Conservation (phyloP, 2,113 vertebrate genomes). For the Proterorhinus semilunaris region DNA sequence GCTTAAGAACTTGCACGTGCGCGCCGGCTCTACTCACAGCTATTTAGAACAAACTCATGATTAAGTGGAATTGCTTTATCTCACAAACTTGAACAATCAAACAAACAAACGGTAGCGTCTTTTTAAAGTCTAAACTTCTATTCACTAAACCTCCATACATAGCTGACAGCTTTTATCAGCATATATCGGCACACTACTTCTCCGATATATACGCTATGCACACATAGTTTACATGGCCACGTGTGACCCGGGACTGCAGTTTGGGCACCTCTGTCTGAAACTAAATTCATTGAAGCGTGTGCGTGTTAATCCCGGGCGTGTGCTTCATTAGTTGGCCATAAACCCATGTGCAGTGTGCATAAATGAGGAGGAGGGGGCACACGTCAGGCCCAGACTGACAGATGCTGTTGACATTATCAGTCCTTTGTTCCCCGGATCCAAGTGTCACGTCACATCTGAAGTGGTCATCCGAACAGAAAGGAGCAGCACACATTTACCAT, state of each 20-base stretch:
- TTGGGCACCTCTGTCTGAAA: not conserved
- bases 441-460: constrained; percentile 62
- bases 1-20: too few relatives aligned
- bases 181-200: too few relatives aligned
- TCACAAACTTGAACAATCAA: too few relatives aligned
- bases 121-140: too few relatives aligned
- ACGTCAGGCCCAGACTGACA: constrained; percentile 63
- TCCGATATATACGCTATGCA: not conserved
- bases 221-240: not conserved
- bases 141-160: too few relatives aligned
- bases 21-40: too few relatives aligned
- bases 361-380: constrained; percentile 62
- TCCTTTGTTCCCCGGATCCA: constrained; percentile 69
- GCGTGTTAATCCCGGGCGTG: constrained; percentile 39
- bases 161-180: too few relatives aligned
- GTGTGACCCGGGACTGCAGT: not conserved
- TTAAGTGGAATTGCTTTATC: too few relatives aligned
- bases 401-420: constrained; percentile 66
- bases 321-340: constrained; percentile 64
- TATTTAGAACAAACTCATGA: too few relatives aligned
- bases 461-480: constrained; percentile 53
- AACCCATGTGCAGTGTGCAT: constrained; percentile 28
- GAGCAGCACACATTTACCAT: constrained; percentile 8
- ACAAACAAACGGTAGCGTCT: too few relatives aligned
- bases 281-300: constrained; percentile 11